phyloP scores from a whole-genome alignment of 2,113 vertebrate species.

The Laticauda colubrina region DNA sequence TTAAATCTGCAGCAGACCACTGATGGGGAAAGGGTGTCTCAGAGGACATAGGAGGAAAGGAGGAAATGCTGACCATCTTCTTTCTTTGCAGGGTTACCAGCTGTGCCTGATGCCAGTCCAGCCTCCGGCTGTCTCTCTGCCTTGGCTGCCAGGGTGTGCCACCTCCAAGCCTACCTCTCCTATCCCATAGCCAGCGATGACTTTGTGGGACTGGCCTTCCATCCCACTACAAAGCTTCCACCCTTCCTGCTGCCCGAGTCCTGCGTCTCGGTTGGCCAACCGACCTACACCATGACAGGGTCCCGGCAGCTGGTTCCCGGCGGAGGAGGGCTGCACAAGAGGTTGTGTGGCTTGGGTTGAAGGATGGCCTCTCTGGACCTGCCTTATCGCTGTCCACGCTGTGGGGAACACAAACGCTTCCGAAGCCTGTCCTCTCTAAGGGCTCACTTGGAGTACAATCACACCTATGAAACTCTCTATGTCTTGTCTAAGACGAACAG shows the following conservation, averaged over 20 bases:
- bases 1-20: background rate
- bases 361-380: conserved; percentile 98
- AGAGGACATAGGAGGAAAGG: background rate
- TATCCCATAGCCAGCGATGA: conserved; percentile 29
- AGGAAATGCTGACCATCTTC: background rate
- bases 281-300: conserved; percentile 39
- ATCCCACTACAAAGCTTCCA: fast-evolving
- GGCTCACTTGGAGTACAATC: conserved; percentile 97
- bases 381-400: conserved; percentile 96
- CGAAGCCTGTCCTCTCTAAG: conserved; percentile 94
- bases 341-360: conserved; percentile 66
- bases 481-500: conserved; percentile 98
- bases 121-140: background rate
- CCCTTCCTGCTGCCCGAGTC: background rate
- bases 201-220: background rate
- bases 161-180: fast-evolving
- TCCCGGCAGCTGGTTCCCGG: background rate
- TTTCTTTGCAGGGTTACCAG: conserved; percentile 58
- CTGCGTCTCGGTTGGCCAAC: fast-evolving
- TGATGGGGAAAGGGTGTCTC: background rate
- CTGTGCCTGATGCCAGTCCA: conserved; percentile 24
- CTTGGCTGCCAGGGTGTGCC: fast-evolving
- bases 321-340: conserved; percentile 44
- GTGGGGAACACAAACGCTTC: conserved; percentile 98
- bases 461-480: conserved; percentile 98